phyloP scores from a whole-genome alignment of 2,113 vertebrate species.

The Saguinus midas region DNA sequence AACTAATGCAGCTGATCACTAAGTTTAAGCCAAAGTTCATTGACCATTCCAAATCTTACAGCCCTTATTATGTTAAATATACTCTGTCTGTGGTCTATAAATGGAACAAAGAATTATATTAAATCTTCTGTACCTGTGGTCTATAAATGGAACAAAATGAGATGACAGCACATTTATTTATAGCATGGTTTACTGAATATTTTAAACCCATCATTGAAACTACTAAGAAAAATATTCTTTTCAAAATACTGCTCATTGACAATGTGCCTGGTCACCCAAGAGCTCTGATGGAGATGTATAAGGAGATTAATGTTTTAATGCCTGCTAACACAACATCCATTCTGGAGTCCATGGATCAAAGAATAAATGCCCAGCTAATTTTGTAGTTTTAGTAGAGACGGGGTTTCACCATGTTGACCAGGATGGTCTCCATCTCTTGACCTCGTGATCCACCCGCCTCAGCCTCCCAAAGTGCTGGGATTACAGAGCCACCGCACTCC shows the following conservation, averaged over 20 bases:
- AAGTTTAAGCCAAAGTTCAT: not conserved
- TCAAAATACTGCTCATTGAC: not conserved
- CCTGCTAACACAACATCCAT: no score
- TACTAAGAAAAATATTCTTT: not conserved
- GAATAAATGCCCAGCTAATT: no score
- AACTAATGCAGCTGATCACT: not conserved
- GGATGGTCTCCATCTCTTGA: no score
- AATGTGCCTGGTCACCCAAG: not conserved
- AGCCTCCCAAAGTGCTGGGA: no score
- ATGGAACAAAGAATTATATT: not conserved
- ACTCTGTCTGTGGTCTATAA: not conserved
- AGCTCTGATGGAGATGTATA: not conserved
- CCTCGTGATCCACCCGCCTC: no score
- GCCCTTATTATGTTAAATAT: not conserved
- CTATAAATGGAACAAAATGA: not conserved
- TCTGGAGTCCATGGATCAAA: no score
- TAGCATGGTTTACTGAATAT: not conserved
- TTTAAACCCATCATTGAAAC: not conserved
- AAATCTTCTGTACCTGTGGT: no score
- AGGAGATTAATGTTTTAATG: not conserved
- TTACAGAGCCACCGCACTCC: no score
- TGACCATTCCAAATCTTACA: not conserved
- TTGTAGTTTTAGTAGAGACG: no score
- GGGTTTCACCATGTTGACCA: no score
- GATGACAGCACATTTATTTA: not conserved